Conservation (phyloP, 2,888 invertebrate genomes). For the Sinelater perroti region DNA sequence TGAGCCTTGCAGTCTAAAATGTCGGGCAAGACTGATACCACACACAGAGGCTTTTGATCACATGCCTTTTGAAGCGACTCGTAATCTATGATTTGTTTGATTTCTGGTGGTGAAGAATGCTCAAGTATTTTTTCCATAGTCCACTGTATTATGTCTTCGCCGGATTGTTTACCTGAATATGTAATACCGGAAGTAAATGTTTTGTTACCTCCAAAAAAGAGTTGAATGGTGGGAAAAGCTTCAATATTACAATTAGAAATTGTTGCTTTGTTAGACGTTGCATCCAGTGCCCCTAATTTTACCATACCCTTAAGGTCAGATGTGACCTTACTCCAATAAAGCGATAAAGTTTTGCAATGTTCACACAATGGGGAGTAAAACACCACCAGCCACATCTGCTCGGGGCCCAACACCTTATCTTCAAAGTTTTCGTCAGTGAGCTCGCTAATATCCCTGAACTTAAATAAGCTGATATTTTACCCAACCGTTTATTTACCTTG, state of each 20-base stretch:
- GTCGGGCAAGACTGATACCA: conserved; percentile 91
- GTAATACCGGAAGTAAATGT: conserved; percentile 69
- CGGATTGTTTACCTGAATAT: conserved; percentile 87
- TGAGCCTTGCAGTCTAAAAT: conserved; percentile 95
- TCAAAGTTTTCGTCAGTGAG: conserved; percentile 94
- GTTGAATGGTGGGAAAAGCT: conserved; percentile 94
- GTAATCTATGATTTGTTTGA: conserved; percentile 68
- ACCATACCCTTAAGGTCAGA: conserved; percentile 89
- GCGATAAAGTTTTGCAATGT: conserved; percentile 91
- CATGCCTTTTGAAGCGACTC: conserved; percentile 77
- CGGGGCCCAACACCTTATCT: conserved; percentile 82
- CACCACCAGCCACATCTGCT: conserved; percentile 93
- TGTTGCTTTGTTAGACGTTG: conserved; percentile 82
- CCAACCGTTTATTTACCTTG: neutral
- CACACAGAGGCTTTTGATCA: conserved; percentile 87
- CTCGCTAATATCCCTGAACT: conserved; percentile 74
- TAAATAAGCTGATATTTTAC: conserved; percentile 6
- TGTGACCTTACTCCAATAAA: conserved; percentile 92
- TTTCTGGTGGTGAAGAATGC: conserved; percentile 85
- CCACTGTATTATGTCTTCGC: conserved; percentile 85
- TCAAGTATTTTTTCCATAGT: conserved; percentile 79
- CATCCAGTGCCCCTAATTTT: conserved; percentile 92
- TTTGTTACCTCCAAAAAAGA: conserved; percentile 78
- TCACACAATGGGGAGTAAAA: conserved; percentile 95
- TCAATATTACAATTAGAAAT: conserved; percentile 82